Base-by-base conservation (phyloP, 2,888 invertebrate species). In the Meteorus colon region DNA sequence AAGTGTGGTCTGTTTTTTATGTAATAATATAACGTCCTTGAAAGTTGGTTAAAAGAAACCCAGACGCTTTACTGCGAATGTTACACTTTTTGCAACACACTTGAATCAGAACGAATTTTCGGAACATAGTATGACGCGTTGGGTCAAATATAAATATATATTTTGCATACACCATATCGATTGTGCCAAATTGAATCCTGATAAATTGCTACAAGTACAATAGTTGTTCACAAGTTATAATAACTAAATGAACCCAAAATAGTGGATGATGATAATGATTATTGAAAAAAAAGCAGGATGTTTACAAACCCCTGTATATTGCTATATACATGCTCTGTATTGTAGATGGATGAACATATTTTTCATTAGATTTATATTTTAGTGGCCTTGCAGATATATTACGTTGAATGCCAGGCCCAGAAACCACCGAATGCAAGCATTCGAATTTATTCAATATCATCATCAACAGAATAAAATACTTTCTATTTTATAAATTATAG, bases 171-270 rank as follows among this genome's bases (percentile, higher is more conserved):
- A 34, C 34, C 8, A 34, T 51, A 4, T 16, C 5, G 16, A 62
- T 29, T 62, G 62, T 65, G 65, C 65, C 65, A 67, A 59, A 24
- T 8, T 60, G 41, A 16, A 62, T 37, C 12, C 34, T n/a, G 29
- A 67, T 37, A 60, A 62, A 4, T 73, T 34, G 66, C 60, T 59
- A 45, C 45, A 74, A 66, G 55, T 65, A 73, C 27, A 51, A 51
- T 66, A 51, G 29, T 74, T 74, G 29, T 74, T 74, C 66, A 74
- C 59, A 60, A 31, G 60, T 74, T 74, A 34, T 29, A 74, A 45
- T 73, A 55, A 70, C 65, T 70, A 55, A 37, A 71, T 71, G 71
- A 71, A 75, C 67, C 67, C 67, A 75, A 51, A 19, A 65, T 51
- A 65, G 27, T 65, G 19, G 62, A 60, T 19, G 68, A 60, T 71